Conservation (phyloP, 2,113 vertebrate species). For the Okapia johnstoni region DNA sequence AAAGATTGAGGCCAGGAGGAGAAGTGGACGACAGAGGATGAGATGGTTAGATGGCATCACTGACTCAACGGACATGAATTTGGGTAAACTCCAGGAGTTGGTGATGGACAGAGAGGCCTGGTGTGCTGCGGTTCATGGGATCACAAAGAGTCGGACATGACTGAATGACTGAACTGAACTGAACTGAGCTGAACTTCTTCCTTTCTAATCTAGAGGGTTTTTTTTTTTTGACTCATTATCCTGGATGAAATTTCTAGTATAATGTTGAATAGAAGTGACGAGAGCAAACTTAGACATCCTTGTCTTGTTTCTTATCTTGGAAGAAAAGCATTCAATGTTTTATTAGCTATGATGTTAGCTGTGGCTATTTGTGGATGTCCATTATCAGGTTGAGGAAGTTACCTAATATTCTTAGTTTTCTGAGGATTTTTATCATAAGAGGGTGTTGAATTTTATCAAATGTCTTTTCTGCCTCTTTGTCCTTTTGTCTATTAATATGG, state of each 20-base stretch:
- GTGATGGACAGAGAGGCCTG: no score
- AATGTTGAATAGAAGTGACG: not conserved
- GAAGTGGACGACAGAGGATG: no score
- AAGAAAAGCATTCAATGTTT: not conserved
- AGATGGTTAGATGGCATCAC: no score
- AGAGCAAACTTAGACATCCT: not conserved
- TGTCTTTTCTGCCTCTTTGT: not conserved
- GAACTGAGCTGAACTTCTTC: not conserved
- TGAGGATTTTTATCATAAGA: not conserved
- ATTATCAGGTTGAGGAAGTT: not conserved
- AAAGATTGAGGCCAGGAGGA: no score
- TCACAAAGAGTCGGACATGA: no score
- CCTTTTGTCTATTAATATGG: not conserved
- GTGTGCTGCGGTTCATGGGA: no score
- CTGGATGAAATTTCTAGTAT: not conserved
- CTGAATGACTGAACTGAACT: no score
- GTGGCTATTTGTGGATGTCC: not conserved
- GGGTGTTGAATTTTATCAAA: not conserved
- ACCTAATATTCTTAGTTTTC: not conserved
- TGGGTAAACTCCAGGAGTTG: no score
- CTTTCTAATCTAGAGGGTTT: not conserved
- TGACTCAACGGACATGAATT: no score
- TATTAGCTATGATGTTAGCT: not conserved
- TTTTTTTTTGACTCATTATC: not conserved
- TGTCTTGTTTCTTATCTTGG: not conserved